A percentile compares a stretch with the other conserved stretches of the same genome.
Conservation (phyloP, 2,888 invertebrate species). For the Agrochola lota region DNA sequence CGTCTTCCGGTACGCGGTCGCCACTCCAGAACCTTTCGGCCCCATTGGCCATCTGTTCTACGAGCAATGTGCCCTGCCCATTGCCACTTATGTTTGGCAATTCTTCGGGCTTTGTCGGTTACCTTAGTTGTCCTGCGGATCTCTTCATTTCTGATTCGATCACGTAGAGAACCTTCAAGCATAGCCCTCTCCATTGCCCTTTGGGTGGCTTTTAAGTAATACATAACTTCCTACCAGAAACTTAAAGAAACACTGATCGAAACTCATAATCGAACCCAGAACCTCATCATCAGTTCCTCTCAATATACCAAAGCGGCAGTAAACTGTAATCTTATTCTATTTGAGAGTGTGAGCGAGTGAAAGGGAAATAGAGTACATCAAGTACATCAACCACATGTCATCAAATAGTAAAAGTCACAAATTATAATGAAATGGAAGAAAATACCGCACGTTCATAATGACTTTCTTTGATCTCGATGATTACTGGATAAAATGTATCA, state of each 20-base stretch:
- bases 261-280: background rate
- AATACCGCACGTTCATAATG: slow-evolving; percentile 15
- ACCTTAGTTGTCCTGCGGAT: no score
- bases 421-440: slow-evolving; percentile 13
- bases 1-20: no score
- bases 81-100: no score
- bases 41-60: no score
- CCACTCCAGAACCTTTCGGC: no score
- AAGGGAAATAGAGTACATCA: slow-evolving; percentile 26
- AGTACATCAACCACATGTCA: slow-evolving; percentile 7
- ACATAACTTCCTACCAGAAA: no score
- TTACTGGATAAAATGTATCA: slow-evolving; percentile 6
- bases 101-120: no score
- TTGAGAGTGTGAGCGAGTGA: slow-evolving; percentile 32
- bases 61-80: no score
- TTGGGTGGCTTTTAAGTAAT: no score
- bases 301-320: background rate
- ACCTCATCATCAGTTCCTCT: background rate
- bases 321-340: background rate
- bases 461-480: slow-evolving; percentile 39
- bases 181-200: no score
- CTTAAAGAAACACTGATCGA: background rate
- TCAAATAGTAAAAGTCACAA: slow-evolving; percentile 48
- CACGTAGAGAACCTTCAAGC: no score
- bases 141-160: no score